Evolutionary conservation across 2,888 invertebrate genomes (phyloP), one percentile per base, ranked within the genome.

Genomic region (Lithophane ornitopus): DNA sequence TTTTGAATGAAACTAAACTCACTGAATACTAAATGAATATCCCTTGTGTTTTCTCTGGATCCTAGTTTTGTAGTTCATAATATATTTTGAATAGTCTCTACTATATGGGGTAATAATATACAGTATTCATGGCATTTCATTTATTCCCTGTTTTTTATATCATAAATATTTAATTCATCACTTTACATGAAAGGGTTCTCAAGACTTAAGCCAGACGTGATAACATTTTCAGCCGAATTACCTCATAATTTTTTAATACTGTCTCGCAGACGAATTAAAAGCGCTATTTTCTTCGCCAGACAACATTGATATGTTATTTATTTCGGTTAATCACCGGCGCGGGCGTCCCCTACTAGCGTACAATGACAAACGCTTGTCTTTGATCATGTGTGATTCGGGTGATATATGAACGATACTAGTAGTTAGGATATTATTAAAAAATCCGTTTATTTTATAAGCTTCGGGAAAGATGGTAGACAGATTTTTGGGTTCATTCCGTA

Each of bases 361-460:
- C 78, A 82, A 74, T 78, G 83, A 86, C 75, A 72, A 74, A 88
- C 75, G 76, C 14, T 46, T 59, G 54, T 52, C 79, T 87, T 87
- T 88, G 87, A 87, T 87, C 87, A 59, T 77, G 16, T 41, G 44
- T 71, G 52, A 74, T 70, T 67, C 56, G 52, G 61, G 71, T 81
- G 82, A 84, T 84, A 73, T 80, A 85, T 41, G 58, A 52, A 49
- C 8, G n/a, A 85, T 85, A 65, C 16, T 44, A 68, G 54, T 65
- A 56, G 69, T 81, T 54, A 72, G 9, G 11, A 61, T 59, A 79
- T 72, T 65, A 74, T 82, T 76, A 78, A 61, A 73, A 58, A 82
- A 73, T 59, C 41, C n/a, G 44, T 72, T 74, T 28, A 84, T 73
- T 76, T 66, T 56, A 59, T 74, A 34, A 54, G 26, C 61, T 65